Conservation (phyloP, 2,797 vertebrate genomes). For the Galago senegalensis region DNA sequence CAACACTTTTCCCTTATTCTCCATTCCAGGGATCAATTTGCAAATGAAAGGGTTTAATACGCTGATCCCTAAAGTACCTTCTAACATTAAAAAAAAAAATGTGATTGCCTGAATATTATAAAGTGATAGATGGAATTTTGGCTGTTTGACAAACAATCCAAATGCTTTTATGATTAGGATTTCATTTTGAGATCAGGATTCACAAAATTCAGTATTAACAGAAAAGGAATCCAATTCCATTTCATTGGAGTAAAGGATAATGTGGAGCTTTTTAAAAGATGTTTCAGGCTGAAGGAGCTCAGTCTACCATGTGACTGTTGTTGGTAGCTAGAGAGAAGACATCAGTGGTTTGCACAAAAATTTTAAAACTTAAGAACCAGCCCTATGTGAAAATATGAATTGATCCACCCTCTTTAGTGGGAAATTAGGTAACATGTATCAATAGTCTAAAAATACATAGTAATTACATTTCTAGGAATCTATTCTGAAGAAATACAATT, state of each 20-base stretch:
- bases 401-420: background rate
- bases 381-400: background rate
- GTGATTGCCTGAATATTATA: background rate
- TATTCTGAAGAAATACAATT: constrained; percentile 18
- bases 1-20: background rate
- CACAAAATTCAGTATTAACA: background rate
- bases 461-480: background rate
- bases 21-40: background rate
- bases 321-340: background rate
- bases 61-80: background rate
- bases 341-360: fast-evolving
- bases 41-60: background rate
- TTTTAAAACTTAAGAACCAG: background rate
- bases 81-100: background rate
- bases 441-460: background rate
- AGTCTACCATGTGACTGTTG: background rate
- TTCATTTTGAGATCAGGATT: constrained; percentile 1
- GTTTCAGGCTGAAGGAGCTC: background rate
- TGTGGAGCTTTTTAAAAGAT: background rate
- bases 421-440: background rate
- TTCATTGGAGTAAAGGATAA: background rate
- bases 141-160: background rate
- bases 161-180: background rate
- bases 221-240: background rate
- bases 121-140: background rate